These are phyloP conservation scores for Hylomyscus alleni DNA, from an alignment of 2,797 vertebrate genomes.

Conservation along the genomic window DNA sequence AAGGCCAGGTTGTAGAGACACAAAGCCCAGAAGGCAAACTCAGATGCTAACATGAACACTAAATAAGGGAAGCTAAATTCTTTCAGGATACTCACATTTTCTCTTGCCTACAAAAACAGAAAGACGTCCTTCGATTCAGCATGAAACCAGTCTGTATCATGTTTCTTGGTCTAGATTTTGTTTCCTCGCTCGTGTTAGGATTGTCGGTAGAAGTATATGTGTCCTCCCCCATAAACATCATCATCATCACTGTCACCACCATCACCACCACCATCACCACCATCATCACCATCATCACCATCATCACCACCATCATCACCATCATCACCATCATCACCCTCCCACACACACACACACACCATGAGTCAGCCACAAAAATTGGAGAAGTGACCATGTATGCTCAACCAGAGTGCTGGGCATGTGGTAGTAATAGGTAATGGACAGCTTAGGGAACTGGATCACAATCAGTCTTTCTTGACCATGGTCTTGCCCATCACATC, in stretches of 20 bases:
- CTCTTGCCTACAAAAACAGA: not conserved
- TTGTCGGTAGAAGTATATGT: not conserved
- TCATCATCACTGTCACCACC: accelerated
- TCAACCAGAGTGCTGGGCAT: not conserved
- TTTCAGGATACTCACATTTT: not conserved
- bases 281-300: too few species aligned
- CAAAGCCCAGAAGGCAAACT: not conserved
- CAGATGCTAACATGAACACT: not conserved
- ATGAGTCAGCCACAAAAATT: not conserved
- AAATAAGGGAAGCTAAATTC: not conserved
- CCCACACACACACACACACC: not conserved
- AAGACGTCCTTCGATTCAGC: not conserved
- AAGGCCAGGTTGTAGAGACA: not conserved
- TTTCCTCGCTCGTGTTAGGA: not conserved
- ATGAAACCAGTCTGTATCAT: not conserved
- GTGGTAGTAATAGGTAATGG: not conserved
- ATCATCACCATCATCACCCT: too few species aligned
- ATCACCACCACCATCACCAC: not conserved
- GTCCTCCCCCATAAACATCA: not conserved
- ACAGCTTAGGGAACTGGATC: not conserved
- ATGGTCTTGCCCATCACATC: accelerated
- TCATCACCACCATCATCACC: too few species aligned
- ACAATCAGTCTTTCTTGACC: accelerated
- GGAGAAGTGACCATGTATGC: not conserved
- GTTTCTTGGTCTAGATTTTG: conserved; percentile 28